Evolutionary conservation across 2,888 invertebrate species (phyloP).

Genomic region (Pardosa pseudoannulata): DNA sequence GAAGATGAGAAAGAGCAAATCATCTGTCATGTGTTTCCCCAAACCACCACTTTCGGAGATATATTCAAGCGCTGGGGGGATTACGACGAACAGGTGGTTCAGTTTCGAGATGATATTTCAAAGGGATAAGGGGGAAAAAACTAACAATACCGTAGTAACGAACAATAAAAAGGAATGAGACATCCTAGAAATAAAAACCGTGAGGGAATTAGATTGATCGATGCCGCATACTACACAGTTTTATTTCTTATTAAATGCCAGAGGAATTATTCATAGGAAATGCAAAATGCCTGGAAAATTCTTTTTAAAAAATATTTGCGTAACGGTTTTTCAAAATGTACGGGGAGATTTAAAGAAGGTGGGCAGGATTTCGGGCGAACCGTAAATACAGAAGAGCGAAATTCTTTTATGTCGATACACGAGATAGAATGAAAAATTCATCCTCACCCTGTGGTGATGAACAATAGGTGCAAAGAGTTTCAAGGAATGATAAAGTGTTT

Average conservation of each 20-base stretch:
- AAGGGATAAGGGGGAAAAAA: conserved; percentile 37
- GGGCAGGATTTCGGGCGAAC: not conserved
- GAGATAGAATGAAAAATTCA: not conserved
- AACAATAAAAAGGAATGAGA: conserved; percentile 64
- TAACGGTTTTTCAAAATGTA: not conserved
- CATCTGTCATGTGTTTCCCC: conserved; percentile 70
- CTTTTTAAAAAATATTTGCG: conserved; percentile 24
- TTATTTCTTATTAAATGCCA: conserved; percentile 70
- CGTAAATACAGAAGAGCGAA: not conserved
- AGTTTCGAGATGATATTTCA: conserved; percentile 70
- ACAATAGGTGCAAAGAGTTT: not conserved
- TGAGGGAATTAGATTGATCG: conserved; percentile 70
- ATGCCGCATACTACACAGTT: conserved; percentile 42
- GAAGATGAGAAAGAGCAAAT: conserved; percentile 66
- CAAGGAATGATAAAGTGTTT: not conserved
- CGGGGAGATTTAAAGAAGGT: not conserved
- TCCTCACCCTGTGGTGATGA: not conserved
- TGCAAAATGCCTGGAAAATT: conserved; percentile 39
- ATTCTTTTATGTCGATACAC: conserved; percentile 5
- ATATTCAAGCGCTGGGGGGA: conserved; percentile 69
- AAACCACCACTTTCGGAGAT: conserved; percentile 70
- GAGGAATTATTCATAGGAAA: conserved; percentile 40
- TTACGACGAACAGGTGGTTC: conserved; percentile 70
- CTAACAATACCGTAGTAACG: conserved; percentile 63
- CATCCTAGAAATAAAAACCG: conserved; percentile 62